These are phyloP conservation scores for Erithacus rubecula DNA, from an alignment of 2,797 vertebrate genomes.

Conservation along the genomic window DNA sequence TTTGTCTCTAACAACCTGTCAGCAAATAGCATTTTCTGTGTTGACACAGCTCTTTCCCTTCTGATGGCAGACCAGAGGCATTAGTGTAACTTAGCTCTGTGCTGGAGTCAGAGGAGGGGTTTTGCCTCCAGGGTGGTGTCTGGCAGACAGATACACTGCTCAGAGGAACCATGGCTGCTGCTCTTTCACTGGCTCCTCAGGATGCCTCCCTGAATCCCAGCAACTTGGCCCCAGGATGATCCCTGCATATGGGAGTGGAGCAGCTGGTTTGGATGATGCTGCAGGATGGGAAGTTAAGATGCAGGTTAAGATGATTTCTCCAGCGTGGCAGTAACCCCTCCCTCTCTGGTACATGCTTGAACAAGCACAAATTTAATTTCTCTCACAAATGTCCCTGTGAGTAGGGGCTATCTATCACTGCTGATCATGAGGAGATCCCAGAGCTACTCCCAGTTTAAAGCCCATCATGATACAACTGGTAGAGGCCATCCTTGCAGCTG, in stretches of 20 bases:
- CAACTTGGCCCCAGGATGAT: not conserved
- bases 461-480: not conserved
- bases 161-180: not conserved
- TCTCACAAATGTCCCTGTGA: not conserved
- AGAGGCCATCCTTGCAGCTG: not conserved
- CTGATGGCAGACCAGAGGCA: not conserved
- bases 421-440: not conserved
- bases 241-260: rapidly evolving
- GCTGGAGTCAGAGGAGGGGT: not conserved
- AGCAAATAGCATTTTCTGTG: not conserved
- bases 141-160: not conserved
- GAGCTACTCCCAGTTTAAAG: not conserved
- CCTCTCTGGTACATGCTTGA: not conserved
- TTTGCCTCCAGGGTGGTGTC: not conserved
- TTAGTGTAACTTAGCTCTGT: not conserved
- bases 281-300: not conserved
- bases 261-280: not conserved
- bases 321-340: not conserved
- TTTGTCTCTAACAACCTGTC: constrained; percentile 7
- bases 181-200: not conserved
- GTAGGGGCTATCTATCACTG: not conserved
- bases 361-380: not conserved
- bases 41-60: constrained; percentile 31
- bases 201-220: not conserved
- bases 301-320: not conserved